Evolutionary conservation across 2,888 invertebrate genomes (phyloP).

Genomic region (Sepiola atlantica): DNA sequence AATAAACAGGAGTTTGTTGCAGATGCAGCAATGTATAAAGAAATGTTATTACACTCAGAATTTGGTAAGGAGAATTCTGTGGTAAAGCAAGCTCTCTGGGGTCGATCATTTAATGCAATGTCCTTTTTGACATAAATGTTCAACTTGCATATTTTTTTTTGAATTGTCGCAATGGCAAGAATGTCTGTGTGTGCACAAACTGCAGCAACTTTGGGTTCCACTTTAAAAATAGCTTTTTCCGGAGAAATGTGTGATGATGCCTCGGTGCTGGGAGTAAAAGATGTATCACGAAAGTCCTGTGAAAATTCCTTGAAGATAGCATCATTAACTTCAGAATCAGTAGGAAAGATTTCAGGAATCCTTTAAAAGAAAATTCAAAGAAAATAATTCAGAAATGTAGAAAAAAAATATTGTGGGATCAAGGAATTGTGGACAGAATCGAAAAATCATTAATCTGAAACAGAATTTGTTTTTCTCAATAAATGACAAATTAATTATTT

Average conservation of each 20-base stretch:
- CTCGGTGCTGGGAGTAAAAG: neutral
- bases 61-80: neutral
- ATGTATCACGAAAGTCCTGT: neutral
- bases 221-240: neutral
- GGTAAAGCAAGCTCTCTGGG: neutral
- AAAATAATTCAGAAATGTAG: too few relatives aligned
- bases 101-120: neutral
- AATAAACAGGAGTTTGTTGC: neutral
- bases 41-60: neutral
- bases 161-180: neutral
- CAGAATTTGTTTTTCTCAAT: too few relatives aligned
- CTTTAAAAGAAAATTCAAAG: neutral
- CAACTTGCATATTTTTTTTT: neutral
- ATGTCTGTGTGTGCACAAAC: neutral
- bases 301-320: neutral
- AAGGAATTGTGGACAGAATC: too few relatives aligned
- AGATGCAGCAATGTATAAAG: neutral
- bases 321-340: neutral
- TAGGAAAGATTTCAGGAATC: neutral
- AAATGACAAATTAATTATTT: too few relatives aligned
- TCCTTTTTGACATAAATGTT: neutral
- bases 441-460: too few relatives aligned
- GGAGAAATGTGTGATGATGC: neutral
- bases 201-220: neutral
- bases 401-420: too few relatives aligned